Evolutionary conservation across 1,140 invertebrate genomes (phyloP).

Genomic region (Melipona quadrifasciata): DNA sequence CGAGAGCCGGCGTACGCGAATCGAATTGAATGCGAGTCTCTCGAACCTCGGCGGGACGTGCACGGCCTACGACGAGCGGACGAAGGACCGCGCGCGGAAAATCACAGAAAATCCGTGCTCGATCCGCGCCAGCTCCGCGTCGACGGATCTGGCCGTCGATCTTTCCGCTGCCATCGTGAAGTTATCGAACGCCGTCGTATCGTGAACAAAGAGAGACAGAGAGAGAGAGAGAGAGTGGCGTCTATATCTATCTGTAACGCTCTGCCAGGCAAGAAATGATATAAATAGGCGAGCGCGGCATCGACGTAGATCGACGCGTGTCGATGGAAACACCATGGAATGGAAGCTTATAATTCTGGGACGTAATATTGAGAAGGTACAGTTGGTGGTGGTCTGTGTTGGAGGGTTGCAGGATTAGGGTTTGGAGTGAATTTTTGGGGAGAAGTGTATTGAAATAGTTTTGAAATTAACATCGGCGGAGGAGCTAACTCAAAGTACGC

Average conservation of each 20-base stretch:
- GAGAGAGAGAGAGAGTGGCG: too few species aligned
- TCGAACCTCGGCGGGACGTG: conserved; percentile 69
- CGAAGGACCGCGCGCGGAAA: conserved; percentile 61
- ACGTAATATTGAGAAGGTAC: too few species aligned
- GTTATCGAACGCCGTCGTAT: conserved; percentile 71
- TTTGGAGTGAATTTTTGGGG: background rate
- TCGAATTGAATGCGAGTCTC: conserved; percentile 69
- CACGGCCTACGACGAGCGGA: conserved; percentile 64
- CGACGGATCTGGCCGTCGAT: conserved; percentile 79
- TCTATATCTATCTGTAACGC: conserved; percentile 65
- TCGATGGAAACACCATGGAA: background rate
- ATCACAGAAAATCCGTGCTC: conserved; percentile 75
- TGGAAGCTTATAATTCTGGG: background rate
- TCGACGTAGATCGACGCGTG: background rate
- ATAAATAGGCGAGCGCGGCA: conserved; percentile 69
- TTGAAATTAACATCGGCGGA: background rate
- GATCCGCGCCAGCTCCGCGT: conserved; percentile 65
- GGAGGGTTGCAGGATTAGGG: background rate
- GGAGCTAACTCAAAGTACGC: too few species aligned
- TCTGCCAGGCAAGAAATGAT: conserved; percentile 71
- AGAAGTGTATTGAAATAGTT: background rate
- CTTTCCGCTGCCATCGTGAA: conserved; percentile 76
- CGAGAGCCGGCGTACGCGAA: conserved; percentile 62
- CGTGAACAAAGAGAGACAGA: background rate
- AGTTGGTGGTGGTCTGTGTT: background rate